phyloP scores from a whole-genome alignment of 2,113 vertebrate species.

The Catagonus wagneri region DNA sequence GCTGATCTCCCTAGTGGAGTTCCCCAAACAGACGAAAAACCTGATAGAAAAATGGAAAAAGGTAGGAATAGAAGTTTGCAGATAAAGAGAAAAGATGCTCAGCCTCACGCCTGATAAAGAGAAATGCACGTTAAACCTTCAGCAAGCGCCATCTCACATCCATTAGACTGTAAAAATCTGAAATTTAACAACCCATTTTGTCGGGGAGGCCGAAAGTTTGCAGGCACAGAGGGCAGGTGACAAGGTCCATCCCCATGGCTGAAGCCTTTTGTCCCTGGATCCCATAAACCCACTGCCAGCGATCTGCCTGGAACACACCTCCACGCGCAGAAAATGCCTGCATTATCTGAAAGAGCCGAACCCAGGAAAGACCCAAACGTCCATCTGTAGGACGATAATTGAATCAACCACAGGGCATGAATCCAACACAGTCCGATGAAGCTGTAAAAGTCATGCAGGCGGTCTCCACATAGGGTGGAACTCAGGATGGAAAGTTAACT shows the following conservation, averaged over 20 bases:
- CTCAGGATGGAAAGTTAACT: rapidly evolving
- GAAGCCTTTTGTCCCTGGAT: not conserved
- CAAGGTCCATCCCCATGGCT: too few relatives aligned
- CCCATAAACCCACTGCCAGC: not conserved
- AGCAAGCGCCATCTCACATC: not conserved
- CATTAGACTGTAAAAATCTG: not conserved
- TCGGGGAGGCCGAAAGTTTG: not conserved
- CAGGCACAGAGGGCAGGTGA: too few relatives aligned
- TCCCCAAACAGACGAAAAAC: not conserved
- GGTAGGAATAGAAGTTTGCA: not conserved
- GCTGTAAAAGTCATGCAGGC: rapidly evolving
- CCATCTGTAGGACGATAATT: not conserved
- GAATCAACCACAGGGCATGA: rapidly evolving
- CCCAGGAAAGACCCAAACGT: not conserved
- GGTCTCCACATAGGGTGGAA: rapidly evolving
- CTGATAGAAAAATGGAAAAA: not conserved
- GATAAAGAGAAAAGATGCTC: not conserved
- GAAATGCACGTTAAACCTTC: not conserved
- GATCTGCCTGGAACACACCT: not conserved
- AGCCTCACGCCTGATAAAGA: not conserved
- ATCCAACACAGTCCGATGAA: rapidly evolving
- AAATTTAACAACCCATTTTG: not conserved
- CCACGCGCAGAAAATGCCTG: not conserved
- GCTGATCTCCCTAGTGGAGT: not conserved
- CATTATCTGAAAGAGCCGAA: rapidly evolving